Evolutionary conservation across 2,113 vertebrate genomes (phyloP).

Genomic region (Eleginops maclovinus): DNA sequence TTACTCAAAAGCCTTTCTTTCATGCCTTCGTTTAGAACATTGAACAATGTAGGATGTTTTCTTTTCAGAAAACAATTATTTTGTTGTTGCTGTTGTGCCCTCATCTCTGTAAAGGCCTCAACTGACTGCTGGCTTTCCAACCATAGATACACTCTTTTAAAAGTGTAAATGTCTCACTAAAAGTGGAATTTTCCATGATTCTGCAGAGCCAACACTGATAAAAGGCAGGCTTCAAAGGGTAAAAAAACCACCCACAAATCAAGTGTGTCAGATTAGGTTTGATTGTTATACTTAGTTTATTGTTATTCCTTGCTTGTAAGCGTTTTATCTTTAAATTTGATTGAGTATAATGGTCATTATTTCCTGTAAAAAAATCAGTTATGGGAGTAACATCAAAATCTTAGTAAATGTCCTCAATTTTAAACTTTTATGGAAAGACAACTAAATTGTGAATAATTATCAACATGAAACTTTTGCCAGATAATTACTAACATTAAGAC

Average conservation of each 20-base stretch:
- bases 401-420: background rate
- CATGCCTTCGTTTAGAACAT: background rate
- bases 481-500: no score
- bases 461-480: no score
- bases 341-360: background rate
- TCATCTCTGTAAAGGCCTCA: background rate
- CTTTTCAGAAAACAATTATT: background rate
- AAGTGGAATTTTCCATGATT: background rate
- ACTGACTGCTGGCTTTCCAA: background rate
- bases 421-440: no score
- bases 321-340: background rate
- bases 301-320: background rate
- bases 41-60: background rate
- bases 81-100: background rate
- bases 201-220: background rate
- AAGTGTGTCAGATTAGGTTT: background rate
- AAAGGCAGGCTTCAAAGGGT: background rate
- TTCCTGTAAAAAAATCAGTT: background rate
- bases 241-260: background rate
- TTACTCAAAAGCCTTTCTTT: background rate
- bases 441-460: no score
- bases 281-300: background rate
- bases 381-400: background rate
- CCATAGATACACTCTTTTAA: background rate
- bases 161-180: background rate